Percentiles rank a stretch among this genome's conserved stretches.
Conservation (phyloP, 1,140 invertebrate genomes). For the Pseudobourletiella spinata region DNA sequence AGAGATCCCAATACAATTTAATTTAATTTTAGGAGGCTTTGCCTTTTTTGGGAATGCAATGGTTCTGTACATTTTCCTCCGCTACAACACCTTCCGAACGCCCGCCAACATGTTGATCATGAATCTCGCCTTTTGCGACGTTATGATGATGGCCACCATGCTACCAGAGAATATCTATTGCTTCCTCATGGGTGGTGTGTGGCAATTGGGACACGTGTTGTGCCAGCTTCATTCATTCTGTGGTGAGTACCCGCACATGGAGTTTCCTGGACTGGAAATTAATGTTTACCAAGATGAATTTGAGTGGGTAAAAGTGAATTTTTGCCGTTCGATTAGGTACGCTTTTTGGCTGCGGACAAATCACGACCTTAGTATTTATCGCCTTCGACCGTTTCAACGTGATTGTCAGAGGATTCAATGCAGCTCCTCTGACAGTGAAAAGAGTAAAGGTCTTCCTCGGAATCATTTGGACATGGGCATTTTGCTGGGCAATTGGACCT, state of each 20-base stretch:
- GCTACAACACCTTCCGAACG: constrained; percentile 37
- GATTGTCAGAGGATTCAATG: constrained; percentile 38
- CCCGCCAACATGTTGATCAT: constrained; percentile 45
- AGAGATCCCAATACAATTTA: not conserved
- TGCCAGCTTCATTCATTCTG: constrained; percentile 32
- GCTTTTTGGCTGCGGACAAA: constrained; percentile 37
- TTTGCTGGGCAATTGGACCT: constrained; percentile 36
- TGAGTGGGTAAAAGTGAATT: constrained; percentile 5
- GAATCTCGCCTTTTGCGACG: constrained; percentile 43
- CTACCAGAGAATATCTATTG: constrained; percentile 37
- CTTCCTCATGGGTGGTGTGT: constrained; percentile 33
- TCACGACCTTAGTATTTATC: constrained; percentile 38
- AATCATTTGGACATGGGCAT: constrained; percentile 37
- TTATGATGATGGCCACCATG: constrained; percentile 35
- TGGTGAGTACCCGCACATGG: constrained; percentile 11
- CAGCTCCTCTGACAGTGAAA: constrained; percentile 35
- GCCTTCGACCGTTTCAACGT: constrained; percentile 40
- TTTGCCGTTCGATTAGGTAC: no score
- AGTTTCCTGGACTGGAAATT: not conserved
- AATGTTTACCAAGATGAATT: not conserved
- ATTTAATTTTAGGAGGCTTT: no score
- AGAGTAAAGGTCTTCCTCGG: constrained; percentile 35
- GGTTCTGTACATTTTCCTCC: constrained; percentile 30
- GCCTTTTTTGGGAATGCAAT: constrained; percentile 28
- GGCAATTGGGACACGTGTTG: constrained; percentile 30